Conservation (phyloP, 2,113 vertebrate species). For the Microtus pennsylvanicus region DNA sequence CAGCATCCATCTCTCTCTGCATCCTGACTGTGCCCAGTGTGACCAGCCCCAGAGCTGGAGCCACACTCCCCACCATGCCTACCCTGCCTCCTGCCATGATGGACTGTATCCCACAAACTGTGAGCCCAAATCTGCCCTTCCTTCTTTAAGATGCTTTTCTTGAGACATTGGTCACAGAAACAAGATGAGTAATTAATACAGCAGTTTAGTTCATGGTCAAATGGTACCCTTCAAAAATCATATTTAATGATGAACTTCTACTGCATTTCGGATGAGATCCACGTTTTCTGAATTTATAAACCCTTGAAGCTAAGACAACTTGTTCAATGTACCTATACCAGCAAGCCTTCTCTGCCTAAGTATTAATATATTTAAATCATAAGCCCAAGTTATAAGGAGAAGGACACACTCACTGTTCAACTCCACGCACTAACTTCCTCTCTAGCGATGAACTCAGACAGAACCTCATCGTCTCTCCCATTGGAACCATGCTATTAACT, state of each 20-base stretch:
- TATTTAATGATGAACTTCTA: neutral
- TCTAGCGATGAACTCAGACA: neutral
- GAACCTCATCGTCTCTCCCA: neutral
- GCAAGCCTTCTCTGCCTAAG: neutral
- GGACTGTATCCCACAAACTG: neutral
- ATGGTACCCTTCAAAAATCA: neutral
- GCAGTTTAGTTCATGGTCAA: neutral
- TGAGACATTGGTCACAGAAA: neutral
- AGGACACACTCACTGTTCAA: neutral
- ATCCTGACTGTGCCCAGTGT: neutral
- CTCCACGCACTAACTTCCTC: neutral
- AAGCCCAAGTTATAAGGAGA: neutral
- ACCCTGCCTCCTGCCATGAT: neutral
- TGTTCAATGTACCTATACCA: neutral
- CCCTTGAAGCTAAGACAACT: neutral
- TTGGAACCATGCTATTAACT: neutral
- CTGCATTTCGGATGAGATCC: neutral
- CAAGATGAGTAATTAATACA: neutral
- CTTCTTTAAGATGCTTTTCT: neutral
- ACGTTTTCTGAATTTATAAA: conserved; percentile 4
- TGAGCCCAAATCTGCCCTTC: neutral
- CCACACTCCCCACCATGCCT: neutral
- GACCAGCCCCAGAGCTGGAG: accelerated
- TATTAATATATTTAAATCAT: neutral
- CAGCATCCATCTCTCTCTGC: neutral